Evolutionary conservation across 2,113 vertebrate species (phyloP).

Genomic region (Eptesicus fuscus): DNA sequence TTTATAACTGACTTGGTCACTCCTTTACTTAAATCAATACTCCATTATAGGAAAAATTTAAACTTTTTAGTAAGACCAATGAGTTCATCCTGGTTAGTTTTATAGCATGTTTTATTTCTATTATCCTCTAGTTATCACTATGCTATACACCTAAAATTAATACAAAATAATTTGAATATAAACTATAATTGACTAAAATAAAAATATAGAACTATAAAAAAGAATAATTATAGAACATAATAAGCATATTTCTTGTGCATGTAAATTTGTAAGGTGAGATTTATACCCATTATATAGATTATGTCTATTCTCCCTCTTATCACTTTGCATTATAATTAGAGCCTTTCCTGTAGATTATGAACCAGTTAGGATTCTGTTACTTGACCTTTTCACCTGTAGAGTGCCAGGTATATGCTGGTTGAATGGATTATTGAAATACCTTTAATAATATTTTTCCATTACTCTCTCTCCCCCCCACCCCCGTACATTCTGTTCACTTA

Average conservation of each 20-base stretch:
- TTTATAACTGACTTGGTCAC: background rate
- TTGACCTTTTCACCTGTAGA: background rate
- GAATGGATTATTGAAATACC: background rate
- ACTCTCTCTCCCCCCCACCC: background rate
- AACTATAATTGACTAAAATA: background rate
- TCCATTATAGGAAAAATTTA: background rate
- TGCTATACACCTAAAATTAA: background rate
- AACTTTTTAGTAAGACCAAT: background rate
- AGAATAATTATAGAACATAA: background rate
- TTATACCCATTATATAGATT: background rate
- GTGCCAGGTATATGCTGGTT: background rate
- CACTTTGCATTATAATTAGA: background rate
- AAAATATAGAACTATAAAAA: background rate
- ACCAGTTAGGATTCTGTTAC: background rate
- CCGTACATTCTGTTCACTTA: background rate
- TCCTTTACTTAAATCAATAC: background rate
- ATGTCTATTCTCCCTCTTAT: background rate
- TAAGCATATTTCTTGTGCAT: background rate
- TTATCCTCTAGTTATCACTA: background rate
- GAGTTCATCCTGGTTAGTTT: background rate
- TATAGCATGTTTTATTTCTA: background rate
- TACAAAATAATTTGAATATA: background rate
- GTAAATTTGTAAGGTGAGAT: background rate
- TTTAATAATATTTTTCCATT: background rate
- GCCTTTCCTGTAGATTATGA: background rate